Percentiles rank a stretch among this genome's conserved stretches.
Conservation (phyloP, 30 jellyfish, hydroid and myxozoan species). For the Chironex yamaguchii region DNA sequence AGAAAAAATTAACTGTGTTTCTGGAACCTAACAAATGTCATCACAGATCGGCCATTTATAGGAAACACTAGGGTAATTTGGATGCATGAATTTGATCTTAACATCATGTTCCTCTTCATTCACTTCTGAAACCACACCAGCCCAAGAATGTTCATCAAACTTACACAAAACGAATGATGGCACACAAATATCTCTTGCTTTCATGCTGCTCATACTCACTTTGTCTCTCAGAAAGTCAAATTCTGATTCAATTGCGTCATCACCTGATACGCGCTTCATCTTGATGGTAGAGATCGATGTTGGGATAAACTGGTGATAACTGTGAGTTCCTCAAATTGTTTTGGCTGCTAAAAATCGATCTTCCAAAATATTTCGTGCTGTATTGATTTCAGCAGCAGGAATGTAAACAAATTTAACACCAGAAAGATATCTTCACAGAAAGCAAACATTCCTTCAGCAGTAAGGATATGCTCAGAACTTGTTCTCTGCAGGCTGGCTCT, state of each 20-base stretch:
- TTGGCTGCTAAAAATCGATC: slow-evolving; percentile 37
- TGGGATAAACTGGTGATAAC: slow-evolving; percentile 69
- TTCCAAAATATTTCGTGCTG: slow-evolving; percentile 1
- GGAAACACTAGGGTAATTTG: slow-evolving; percentile 20
- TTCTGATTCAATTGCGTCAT: neutral
- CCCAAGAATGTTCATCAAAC: slow-evolving; percentile 40
- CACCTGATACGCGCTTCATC: slow-evolving; percentile 38
- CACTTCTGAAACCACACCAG: slow-evolving; percentile 21
- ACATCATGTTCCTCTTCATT: slow-evolving; percentile 25
- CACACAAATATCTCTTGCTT: neutral
- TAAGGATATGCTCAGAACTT: slow-evolving; percentile 28
- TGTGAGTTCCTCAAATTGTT: slow-evolving; percentile 66
- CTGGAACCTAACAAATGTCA: slow-evolving; percentile 56
- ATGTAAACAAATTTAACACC: slow-evolving; percentile 14
- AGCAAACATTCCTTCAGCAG: slow-evolving; percentile 30
- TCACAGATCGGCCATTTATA: slow-evolving; percentile 43
- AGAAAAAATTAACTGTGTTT: no score
- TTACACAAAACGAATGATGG: slow-evolving; percentile 2
- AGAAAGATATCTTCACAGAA: no score
- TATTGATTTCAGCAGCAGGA: slow-evolving; percentile 1
- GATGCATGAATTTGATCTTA: slow-evolving; percentile 39
- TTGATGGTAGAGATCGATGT: slow-evolving; percentile 1
- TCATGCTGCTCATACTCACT: neutral
- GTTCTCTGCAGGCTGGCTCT: slow-evolving; percentile 70
- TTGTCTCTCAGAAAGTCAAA: neutral